phyloP scores from a whole-genome alignment of 2,888 invertebrate species.

The Halictus ligatus region DNA sequence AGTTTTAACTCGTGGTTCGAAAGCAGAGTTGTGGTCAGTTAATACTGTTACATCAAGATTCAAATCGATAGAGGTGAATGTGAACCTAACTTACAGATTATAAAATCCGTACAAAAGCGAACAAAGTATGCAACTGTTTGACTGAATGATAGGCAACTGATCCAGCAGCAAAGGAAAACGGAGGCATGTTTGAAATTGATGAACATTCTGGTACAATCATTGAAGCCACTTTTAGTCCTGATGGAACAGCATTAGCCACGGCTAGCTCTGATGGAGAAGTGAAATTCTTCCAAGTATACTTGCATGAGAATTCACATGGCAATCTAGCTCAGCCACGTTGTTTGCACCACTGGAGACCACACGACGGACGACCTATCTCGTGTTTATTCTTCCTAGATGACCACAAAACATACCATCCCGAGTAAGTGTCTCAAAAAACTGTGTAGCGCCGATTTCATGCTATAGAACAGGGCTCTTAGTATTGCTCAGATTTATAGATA shows the following conservation, averaged over 20 bases:
- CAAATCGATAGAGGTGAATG: constrained; percentile 71
- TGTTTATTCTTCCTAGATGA: constrained; percentile 97
- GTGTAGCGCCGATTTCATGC: neutral
- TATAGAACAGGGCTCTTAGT: neutral
- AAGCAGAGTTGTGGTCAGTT: constrained; percentile 85
- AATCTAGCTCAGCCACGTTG: constrained; percentile 88
- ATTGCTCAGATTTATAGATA: neutral
- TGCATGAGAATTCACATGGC: constrained; percentile 86
- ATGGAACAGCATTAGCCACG: constrained; percentile 97
- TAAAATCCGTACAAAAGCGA: constrained; percentile 45
- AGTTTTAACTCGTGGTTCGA: constrained; percentile 91
- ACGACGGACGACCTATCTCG: constrained; percentile 93
- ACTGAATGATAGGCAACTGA: constrained; percentile 74
- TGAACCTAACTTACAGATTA: constrained; percentile 45
- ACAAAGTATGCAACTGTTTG: constrained; percentile 58
- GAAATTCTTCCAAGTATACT: constrained; percentile 95
- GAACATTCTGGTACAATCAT: constrained; percentile 89
- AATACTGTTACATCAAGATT: constrained; percentile 75
- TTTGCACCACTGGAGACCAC: constrained; percentile 97
- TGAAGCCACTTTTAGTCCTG: constrained; percentile 96
- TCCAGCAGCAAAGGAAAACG: constrained; percentile 75
- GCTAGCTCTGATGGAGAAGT: constrained; percentile 95
- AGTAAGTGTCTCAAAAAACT: constrained; percentile 86
- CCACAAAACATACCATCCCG: constrained; percentile 91
- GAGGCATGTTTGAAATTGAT: constrained; percentile 85